These are phyloP conservation scores for Amyelois transitella DNA, from an alignment of 1,140 invertebrate species.

Conservation along the genomic window DNA sequence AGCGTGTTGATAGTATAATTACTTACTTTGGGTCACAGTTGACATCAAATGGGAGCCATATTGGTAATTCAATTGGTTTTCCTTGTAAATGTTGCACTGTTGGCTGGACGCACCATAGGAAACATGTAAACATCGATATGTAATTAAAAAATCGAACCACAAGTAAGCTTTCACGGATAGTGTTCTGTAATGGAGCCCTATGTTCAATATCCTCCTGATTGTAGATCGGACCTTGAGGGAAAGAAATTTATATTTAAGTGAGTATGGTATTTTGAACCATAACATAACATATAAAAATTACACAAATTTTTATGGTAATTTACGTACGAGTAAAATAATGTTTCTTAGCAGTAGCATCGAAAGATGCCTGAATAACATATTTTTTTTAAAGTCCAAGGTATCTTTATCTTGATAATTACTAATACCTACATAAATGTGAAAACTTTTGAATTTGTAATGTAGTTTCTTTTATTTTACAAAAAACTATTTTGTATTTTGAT, in stretches of 20 bases:
- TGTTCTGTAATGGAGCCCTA: slow-evolving; percentile 18
- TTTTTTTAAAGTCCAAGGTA: no score
- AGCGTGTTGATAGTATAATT: background rate
- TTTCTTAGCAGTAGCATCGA: no score
- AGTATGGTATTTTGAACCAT: slow-evolving; percentile 3
- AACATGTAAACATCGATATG: slow-evolving; percentile 32
- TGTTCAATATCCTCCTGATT: slow-evolving; percentile 37
- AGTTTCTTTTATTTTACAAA: no score
- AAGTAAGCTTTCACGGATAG: slow-evolving; percentile 19
- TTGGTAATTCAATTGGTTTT: slow-evolving; percentile 36
- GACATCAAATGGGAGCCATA: slow-evolving; percentile 46
- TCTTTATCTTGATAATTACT: no score
- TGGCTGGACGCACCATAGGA: slow-evolving; percentile 41
- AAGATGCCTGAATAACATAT: no score
- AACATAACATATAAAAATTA: no score
- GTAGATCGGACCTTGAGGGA: slow-evolving; percentile 33
- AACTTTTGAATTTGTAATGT: no score
- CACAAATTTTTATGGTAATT: no score
- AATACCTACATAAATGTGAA: no score
- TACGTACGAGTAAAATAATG: no score
- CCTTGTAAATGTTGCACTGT: slow-evolving; percentile 31
- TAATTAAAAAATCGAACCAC: slow-evolving; percentile 30
- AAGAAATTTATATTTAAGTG: background rate
- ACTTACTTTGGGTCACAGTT: slow-evolving; percentile 37
- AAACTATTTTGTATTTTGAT: no score